Base-by-base conservation (phyloP, 2,113 vertebrate species). In the Oceanodroma tethys region DNA sequence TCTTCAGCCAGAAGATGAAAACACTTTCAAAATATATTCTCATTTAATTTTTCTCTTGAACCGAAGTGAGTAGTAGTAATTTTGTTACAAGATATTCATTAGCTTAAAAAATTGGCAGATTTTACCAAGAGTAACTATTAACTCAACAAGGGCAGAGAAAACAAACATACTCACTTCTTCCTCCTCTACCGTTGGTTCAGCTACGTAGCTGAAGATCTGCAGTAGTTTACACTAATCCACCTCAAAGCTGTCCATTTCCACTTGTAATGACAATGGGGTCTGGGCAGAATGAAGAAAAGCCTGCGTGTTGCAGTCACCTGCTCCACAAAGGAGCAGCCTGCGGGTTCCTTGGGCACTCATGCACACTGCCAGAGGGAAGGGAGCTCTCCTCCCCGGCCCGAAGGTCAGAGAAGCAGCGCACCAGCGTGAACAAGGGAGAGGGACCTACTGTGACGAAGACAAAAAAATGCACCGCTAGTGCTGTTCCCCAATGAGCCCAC, bases 381-480 rank as follows among this genome's bases (percentile, higher is more conserved):
- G 29, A 45, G 11, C 4, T 70, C 19, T 63, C 8, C 56, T 26
- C 10, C 19, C 47, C 47, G 16, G 11, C 18, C 16, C 16, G 2
- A 47, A 21, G 16, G 10, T 12, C 22, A 29, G 50, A 29, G 34
- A 18, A 27, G 30, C 18, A 55, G 13, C 1, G 0, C 2, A 21
- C 3, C 7, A 0, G 0, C 5, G 0, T 25, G 5, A 71, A 22
- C 2, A 11, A 42, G 16, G 34, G 26, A 32, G 20, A 68, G 4
- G 2, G 7, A 74, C 6, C 12, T 22, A 8, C 13, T 1, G 3
- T 17, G 56, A 42, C 0, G 3, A 34, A 34, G 22, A 13, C 0
- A 3, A 13, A 0, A 0, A 47, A 30, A 43, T 4, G 5, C 15
- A 59, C 9, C 1, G 0, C 14, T 7, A 16, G 7, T 0, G 0